Base-by-base conservation (phyloP, 2,113 vertebrate species). In the Coreoperca whiteheadi region DNA sequence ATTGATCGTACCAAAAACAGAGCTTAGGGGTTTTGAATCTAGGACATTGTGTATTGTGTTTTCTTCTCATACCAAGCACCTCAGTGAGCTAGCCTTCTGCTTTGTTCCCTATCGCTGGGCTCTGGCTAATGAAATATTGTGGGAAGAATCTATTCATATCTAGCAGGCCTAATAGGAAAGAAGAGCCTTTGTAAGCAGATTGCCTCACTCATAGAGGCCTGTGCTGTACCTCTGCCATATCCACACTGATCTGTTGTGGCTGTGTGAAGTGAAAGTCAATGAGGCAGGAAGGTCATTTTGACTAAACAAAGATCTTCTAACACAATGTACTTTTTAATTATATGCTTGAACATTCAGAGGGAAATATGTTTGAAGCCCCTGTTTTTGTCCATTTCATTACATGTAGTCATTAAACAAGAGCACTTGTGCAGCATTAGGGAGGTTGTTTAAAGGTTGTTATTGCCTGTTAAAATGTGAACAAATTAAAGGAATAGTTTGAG, bases 91-190 rank as follows among this genome's bases (percentile, higher is more conserved):
- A 65, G 78, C 84, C n/a, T 46, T 64, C 77, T 77, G 83, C 75
- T 72, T 66, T 82, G 88, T 80, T 89, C 82, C 82, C 87, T 72
- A 59, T 88, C 20, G 76, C 90, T 68, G 66, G 76, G 70, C 66
- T 79, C 81, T 63, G 84, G 81, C 82, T 91, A 89, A 93, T 93
- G 88, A 88, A 92, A 89, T 85, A 88, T 84, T 82, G 78, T 90
- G 77, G 85, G 74, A 79, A 81, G 82, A 63, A 79, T 82, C 82
- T 92, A 87, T 92, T 93, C 88, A 90, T 89, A 87, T 90, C 82
- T 25, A 81, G 66, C 79, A 70, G 77, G 82, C 65, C 66, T 81
- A 86, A 87, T 75, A 80, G 84, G 77, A 71, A 73, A 87, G 77
- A 77, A 64, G 68, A 82, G 77, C 77, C 83, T 88, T 83, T 81